Conservation (phyloP, 2,113 vertebrate species). For the Mormyrus lacerda region DNA sequence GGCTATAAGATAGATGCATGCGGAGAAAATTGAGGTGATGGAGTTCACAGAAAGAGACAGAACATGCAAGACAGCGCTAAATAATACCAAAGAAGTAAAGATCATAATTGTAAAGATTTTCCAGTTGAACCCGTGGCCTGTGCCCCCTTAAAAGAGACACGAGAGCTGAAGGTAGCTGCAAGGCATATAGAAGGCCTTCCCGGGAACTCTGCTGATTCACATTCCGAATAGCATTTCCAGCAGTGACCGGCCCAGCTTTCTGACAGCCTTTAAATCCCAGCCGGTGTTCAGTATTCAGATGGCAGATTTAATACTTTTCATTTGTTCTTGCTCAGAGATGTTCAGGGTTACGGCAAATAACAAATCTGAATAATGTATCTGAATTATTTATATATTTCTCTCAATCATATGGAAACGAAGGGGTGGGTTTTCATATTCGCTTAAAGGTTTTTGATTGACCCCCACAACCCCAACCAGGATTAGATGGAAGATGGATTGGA, state of each 20-base stretch:
- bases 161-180: not conserved
- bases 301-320: not conserved
- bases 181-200: not conserved
- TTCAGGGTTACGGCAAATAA: not conserved
- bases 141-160: not conserved
- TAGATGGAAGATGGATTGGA: not conserved
- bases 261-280: not conserved
- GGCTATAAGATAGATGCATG: not conserved
- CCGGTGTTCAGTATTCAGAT: not conserved
- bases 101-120: not conserved
- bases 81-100: not conserved
- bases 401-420: not conserved
- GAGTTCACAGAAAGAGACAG: not conserved
- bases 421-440: not conserved
- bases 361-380: not conserved
- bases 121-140: not conserved
- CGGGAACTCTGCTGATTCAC: not conserved
- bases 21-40: not conserved
- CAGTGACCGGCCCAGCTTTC: not conserved
- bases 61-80: not conserved
- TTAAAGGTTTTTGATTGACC: not conserved
- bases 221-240: not conserved
- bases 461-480: not conserved
- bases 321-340: not conserved
- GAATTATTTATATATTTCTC: constrained; percentile 3